Base-by-base conservation (phyloP, 2,797 vertebrate species). In the Lithobates sylvaticus region DNA sequence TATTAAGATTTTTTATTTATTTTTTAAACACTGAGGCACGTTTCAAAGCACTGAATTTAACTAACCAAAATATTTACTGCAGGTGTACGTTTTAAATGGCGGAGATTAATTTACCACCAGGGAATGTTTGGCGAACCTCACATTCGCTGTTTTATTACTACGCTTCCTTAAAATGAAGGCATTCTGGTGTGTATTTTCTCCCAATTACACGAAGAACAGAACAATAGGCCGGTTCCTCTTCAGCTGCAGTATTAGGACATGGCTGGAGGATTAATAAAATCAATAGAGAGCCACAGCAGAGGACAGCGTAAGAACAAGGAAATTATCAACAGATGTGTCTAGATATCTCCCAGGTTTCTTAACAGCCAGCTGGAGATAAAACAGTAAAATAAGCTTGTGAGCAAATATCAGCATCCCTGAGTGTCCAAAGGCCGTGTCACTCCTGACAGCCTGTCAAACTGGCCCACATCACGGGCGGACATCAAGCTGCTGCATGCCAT, bases 401-500 rank as follows among this genome's bases (percentile, higher is more conserved):
- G 64, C 42, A 72, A 70, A 77, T 47, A 78, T 65, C 75, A 26
- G 39, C 10, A 72, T 68, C 26, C n/a, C 15, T 18, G 15, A 54
- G 69, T 80, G 81, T 84, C 76, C 76, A n/a, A 50, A 15, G 76
- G 81, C 76, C 76, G 70, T 76, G 70, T 87, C 76, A 87, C 69
- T 34, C 13, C 23, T 79, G 75, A 87, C 69, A 61, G 81, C 27
- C 42, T 87, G 86, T 86, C 84, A 81, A 69, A 76, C 71, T 70
- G 78, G 78, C 75, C 78, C 47, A 76, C 70, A 58, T 86, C 78
- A 64, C 42, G 27, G 70, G 34, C 61, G 67, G 76, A 83, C 86
- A 84, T 73, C 86, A 87, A 87, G 81, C 86, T 79, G 86, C 81
- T 87, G 23, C 18, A 84, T 79, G 86, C 86, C 86, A 84, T 44